phyloP scores from a whole-genome alignment of 2,888 invertebrate genomes.

The Campoletis raptor region DNA sequence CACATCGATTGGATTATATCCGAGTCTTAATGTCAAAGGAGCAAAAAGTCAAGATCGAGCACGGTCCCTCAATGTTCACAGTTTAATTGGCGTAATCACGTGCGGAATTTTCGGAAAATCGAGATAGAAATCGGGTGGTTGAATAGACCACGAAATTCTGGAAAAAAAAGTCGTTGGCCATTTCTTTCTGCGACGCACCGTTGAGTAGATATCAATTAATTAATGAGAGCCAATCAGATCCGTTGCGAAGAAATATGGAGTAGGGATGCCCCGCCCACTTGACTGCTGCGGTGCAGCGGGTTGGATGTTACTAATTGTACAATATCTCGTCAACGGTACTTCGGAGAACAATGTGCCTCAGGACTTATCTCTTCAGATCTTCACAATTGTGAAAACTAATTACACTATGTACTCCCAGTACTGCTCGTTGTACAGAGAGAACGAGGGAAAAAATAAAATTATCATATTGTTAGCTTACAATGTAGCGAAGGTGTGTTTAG shows the following conservation, averaged over 20 bases:
- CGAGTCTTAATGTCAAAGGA: slow-evolving; percentile 58
- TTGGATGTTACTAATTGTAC: not conserved
- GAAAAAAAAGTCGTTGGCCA: not conserved
- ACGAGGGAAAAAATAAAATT: not conserved
- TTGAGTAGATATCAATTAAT: not conserved
- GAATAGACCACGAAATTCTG: not conserved
- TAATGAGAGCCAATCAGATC: not conserved
- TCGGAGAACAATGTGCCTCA: not conserved
- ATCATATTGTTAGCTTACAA: not conserved
- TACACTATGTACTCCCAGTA: not conserved
- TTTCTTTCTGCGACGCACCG: not conserved
- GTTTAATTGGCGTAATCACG: slow-evolving; percentile 11
- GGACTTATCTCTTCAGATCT: not conserved
- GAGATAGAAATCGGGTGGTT: not conserved
- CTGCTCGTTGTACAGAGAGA: not conserved
- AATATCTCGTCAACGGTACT: not conserved
- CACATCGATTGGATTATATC: slow-evolving; percentile 61
- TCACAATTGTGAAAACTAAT: not conserved
- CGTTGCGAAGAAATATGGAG: not conserved
- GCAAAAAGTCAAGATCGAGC: slow-evolving; percentile 15
- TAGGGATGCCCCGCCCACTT: not conserved
- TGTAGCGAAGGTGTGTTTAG: not conserved
- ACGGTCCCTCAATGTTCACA: slow-evolving; percentile 5
- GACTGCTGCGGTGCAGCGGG: not conserved
- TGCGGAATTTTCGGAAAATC: not conserved